Evolutionary conservation across 2,888 invertebrate species (phyloP).

Genomic region (Cremastinae sp.): DNA sequence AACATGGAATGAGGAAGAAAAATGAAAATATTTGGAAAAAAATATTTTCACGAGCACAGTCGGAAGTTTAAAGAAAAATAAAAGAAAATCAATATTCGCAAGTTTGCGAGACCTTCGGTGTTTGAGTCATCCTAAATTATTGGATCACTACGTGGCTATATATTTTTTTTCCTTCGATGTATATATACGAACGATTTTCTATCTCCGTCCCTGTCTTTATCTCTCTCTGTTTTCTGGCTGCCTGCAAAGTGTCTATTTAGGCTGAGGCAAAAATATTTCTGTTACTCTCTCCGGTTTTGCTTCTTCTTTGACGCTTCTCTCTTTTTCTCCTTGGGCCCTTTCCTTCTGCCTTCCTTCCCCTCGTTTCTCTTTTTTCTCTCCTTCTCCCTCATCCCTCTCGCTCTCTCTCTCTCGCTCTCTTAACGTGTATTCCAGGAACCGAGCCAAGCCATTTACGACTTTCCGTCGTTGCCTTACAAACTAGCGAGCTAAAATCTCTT

Average conservation of each 20-base stretch:
- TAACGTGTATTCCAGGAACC: slow-evolving; percentile 52
- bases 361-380: slow-evolving; percentile 30
- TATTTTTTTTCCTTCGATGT: too few relatives aligned
- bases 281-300: slow-evolving; percentile 48
- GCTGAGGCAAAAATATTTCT: slow-evolving; percentile 55
- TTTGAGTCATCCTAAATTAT: slow-evolving; percentile 64
- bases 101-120: slow-evolving; percentile 60
- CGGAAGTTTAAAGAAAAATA: slow-evolving; percentile 43
- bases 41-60: neutral
- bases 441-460: slow-evolving; percentile 55
- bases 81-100: slow-evolving; percentile 73
- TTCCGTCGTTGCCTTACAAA: neutral
- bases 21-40: neutral
- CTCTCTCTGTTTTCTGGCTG: slow-evolving; percentile 51
- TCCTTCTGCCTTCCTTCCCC: slow-evolving; percentile 9
- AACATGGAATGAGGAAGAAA: neutral
- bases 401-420: slow-evolving; percentile 28
- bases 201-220: slow-evolving; percentile 29
- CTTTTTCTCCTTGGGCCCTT: slow-evolving; percentile 24
- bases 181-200: slow-evolving; percentile 36
- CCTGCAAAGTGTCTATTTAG: slow-evolving; percentile 62
- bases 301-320: slow-evolving; percentile 36
- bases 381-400: too few relatives aligned
- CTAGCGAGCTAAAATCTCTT: slow-evolving; percentile 7
- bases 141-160: slow-evolving; percentile 62